Evolutionary conservation across 2,888 invertebrate species (phyloP).

Genomic region (Papilio gigon): DNA sequence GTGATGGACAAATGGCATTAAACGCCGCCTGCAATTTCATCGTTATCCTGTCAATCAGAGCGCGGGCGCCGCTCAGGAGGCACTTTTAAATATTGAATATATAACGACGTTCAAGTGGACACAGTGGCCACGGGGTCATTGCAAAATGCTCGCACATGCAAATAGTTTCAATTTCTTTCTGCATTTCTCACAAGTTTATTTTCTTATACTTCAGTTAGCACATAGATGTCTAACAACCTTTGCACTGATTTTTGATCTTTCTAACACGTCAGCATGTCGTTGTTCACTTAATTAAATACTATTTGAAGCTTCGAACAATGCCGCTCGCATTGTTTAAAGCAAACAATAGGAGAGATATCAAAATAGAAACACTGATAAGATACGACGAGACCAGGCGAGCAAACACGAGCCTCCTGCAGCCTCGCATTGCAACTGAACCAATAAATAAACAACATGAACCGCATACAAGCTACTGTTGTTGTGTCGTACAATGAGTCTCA

Average conservation of each 20-base stretch:
- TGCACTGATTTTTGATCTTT: not conserved
- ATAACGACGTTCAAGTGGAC: conserved; percentile 10
- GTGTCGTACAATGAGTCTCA: not conserved
- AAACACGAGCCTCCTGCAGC: conserved; percentile 15
- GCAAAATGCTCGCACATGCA: not conserved
- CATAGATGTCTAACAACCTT: too few species aligned
- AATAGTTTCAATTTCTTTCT: not conserved
- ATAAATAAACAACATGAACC: conserved; percentile 19
- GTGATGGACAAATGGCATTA: conserved; percentile 20
- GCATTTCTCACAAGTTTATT: not conserved
- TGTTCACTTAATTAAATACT: not conserved
- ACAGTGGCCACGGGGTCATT: not conserved
- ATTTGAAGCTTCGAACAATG: not conserved
- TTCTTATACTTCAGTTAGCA: not conserved
- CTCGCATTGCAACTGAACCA: conserved; percentile 7
- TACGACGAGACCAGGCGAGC: conserved; percentile 4
- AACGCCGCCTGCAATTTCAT: conserved; percentile 28
- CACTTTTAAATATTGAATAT: conserved; percentile 15
- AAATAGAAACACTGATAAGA: conserved; percentile 9
- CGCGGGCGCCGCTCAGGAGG: not conserved
- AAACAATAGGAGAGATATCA: conserved; percentile 20
- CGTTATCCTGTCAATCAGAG: conserved; percentile 31
- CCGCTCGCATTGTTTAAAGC: conserved; percentile 1
- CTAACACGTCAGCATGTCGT: not conserved
- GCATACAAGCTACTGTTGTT: conserved; percentile 13